Base-by-base conservation (phyloP, 2,113 vertebrate genomes). In the Pampusana beccarii region DNA sequence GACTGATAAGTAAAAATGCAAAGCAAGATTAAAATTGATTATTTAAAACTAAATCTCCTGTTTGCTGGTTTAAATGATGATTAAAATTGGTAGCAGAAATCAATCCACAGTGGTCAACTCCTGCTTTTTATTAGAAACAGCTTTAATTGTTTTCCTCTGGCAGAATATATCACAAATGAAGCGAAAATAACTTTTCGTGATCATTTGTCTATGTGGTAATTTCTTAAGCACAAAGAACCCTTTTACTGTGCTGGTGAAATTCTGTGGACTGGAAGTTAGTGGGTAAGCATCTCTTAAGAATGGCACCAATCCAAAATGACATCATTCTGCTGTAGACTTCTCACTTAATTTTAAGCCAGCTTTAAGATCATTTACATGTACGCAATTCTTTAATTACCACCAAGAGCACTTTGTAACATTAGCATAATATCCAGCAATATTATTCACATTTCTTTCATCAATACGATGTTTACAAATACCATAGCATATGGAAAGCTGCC, bases 331-430 rank as follows among this genome's bases (percentile, higher is more conserved):
- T 12, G 1, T 66, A 50, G 46, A 72, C 31, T 50, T 90, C 46
- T 64, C 42, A 19, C 20, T 82, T 90, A 95, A 83, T 70, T 65
- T 70, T 64, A 93, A 89, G 19, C 19, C 60, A 72, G 29, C 46
- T 92, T 96, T 80, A 92, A 94, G 71, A 60, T 88, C 28, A 91
- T 91, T 96, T 95, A 79, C 85, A 84, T 80, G 46, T 44, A 77
- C 2, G 2, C 46, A 86, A 75, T 97, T 97, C 34, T 77, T 91
- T 95, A 94, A 96, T 95, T 96, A 77, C 21, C 20, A 33, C 9
- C 7, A 24, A 84, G 40, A 81, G n/a, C 10, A 61, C 69, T 94
- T 93, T 78, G 48, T 77, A 95, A 62, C 1, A 4, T 62, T 89
- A 93, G 21, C 34, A 74, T 50, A 83, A 85, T 51, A 86, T 58